Base-by-base conservation (phyloP, 2,113 vertebrate genomes). In the Halichoerus grypus region DNA sequence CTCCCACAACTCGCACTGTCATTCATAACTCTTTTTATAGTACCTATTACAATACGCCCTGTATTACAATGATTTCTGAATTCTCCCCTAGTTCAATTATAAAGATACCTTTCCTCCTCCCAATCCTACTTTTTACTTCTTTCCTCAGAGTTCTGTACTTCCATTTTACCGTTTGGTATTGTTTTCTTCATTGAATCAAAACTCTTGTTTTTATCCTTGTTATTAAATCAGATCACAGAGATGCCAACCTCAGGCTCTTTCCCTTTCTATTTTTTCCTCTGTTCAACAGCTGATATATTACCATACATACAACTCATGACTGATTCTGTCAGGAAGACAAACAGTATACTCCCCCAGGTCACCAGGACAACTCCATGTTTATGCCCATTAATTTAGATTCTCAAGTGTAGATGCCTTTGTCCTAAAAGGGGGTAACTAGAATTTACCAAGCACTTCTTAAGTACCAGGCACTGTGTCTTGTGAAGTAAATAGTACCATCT, bases 81-180 rank as follows among this genome's bases (percentile, higher is more conserved):
- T 79, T 36, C 11, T 82, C 14, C 11, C 22, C 63, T 92, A 83
- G 26, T 85, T 86, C 53, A 90, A n/a, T 92, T 89, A 90, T 39
- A 24, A 92, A 69, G 77, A 42, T 85, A 77, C 11, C 15, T 72
- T 83, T 77, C 7, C 53, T 72, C 15, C 13, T 63, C 53, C 42
- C 39, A 81, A 86, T 85, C 82, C 55, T 85, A 88, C 1, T 46
- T 95, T 96, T 94, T 76, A 86, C 39, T 84, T 84, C 18, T 95
- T 91, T n/a, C 42, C 46, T 81, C 36, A 81, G 28, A 89, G 46
- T 95, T 92, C 72, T 42, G 3, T 69, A 79, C 57, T 95, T 89
- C 21, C 5, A 63, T 89, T 63, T 91, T 97, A 93, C 10, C 21
- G 55, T 26, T 81, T 80, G 46, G 5, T 51, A 92, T 57, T 83